Evolutionary conservation across 2,888 invertebrate species (phyloP), one percentile per base, ranked within the genome.

Genomic region (Sialis fuliginosa): DNA sequence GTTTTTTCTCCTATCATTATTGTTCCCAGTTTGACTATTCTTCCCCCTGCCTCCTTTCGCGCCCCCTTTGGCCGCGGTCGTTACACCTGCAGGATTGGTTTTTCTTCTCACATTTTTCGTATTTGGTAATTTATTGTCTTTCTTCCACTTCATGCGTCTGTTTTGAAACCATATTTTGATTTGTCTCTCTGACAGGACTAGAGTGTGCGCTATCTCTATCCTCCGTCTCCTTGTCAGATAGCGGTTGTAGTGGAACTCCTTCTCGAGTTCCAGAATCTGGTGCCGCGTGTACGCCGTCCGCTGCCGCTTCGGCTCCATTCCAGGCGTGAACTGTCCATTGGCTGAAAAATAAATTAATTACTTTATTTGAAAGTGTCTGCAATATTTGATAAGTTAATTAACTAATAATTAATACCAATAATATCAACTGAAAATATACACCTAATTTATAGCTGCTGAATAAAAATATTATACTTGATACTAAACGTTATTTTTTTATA

Each of bases 211-310:
- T 64, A 96, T 95, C 72, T 96, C 96, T 68, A 96, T 93, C 63
- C 96, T 75, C 69, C 95, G 75, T 64, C 95, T 77, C 57, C 96
- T 77, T 50, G 95, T 93, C 65, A 96, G 75, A 72, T 96, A 96
- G 62, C 91, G 79, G 74, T 95, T 96, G 75, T 87, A 95, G 67
- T 95, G 93, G 68, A 96, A 96, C 72, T 95, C 95, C 65, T 95
- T 95, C 66, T 95, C 95, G 61, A 96, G 73, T 69, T 96, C 95
- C 64, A 96, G 74, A 62, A 95, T 93, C 75, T 96, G 96, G 73
- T 93, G 92, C 65, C 95, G 80, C 51, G 95, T 96, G 75, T 96
- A 96, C 52, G 95, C 95, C 55, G 95, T 96, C 57, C 96, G 77
- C 65, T 95, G 93, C 52, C 96, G 76, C 67, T 95, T 95, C 46